A percentile compares a stretch with the other conserved stretches of the same genome.
Evolutionary conservation across 2,888 invertebrate species (phyloP).

Genomic region (Acronicta alni): DNA sequence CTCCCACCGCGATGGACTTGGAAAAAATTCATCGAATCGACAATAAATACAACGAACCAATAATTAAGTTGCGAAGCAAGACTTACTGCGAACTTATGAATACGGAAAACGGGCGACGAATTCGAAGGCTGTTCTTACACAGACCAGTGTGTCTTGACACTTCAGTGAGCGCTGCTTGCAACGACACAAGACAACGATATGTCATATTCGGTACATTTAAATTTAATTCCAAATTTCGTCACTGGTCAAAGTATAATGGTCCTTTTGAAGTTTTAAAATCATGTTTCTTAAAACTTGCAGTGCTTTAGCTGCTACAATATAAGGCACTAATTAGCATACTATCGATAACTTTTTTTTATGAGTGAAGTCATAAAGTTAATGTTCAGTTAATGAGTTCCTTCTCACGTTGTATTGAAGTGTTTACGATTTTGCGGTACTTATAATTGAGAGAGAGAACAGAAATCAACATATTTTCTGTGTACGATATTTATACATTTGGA

Average conservation of each 20-base stretch:
- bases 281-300: not conserved
- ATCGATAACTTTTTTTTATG: conserved; percentile 46
- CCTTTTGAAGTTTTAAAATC: conserved; percentile 17
- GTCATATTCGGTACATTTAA: not conserved
- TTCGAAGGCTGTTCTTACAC: conserved; percentile 18
- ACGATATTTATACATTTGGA: no score
- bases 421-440: conserved; percentile 9
- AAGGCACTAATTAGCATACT: conserved; percentile 47
- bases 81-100: conserved; percentile 63
- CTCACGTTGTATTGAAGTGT: conserved; percentile 35
- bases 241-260: not conserved
- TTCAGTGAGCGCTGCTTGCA: conserved; percentile 8
- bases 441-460: not conserved
- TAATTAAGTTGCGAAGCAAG: conserved; percentile 59
- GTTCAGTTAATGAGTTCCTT: conserved; percentile 30
- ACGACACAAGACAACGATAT: not conserved
- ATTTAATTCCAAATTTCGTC: not conserved
- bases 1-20: conserved; percentile 50
- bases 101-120: conserved; percentile 52
- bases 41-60: conserved; percentile 59
- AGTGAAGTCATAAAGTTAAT: conserved; percentile 32
- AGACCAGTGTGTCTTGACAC: conserved; percentile 4
- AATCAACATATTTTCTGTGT: no score
- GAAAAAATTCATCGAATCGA: conserved; percentile 41
- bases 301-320: conserved; percentile 24